Conservation (phyloP, 2,888 invertebrate species). For the Agrotis puta region DNA sequence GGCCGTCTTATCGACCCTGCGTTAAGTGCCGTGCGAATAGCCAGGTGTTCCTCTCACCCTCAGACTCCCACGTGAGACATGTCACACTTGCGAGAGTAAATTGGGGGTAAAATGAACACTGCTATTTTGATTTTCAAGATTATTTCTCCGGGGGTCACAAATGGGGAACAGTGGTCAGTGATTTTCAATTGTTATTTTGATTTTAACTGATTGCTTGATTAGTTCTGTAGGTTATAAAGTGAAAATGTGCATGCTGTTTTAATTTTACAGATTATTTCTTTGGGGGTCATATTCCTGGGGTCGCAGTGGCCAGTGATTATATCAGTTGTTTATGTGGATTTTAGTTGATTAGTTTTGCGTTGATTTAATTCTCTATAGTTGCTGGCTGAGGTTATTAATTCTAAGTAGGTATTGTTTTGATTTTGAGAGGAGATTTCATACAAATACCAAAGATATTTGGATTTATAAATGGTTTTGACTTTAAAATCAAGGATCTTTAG, state of each 20-base stretch:
- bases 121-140: conserved; percentile 68
- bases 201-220: conserved; percentile 30
- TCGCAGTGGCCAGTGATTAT: neutral
- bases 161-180: conserved; percentile 54
- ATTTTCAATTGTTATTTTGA: conserved; percentile 58
- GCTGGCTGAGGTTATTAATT: conserved; percentile 7
- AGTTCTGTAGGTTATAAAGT: conserved; percentile 2
- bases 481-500: neutral
- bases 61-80: conserved; percentile 64
- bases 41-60: conserved; percentile 70
- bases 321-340: neutral
- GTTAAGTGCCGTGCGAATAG: conserved; percentile 76
- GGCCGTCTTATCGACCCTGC: conserved; percentile 58
- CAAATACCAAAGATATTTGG: neutral
- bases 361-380: conserved; percentile 23
- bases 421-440: conserved; percentile 12
- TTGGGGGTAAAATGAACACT: conserved; percentile 73
- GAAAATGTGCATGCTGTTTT: neutral
- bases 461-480: neutral
- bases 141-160: conserved; percentile 36
- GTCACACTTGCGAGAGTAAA: conserved; percentile 69
- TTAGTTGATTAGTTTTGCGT: neutral
- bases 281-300: neutral
- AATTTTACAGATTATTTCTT: neutral
- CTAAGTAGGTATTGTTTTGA: conserved; percentile 14